Evolutionary conservation across 2,888 invertebrate genomes (phyloP).

Genomic region (Hypselothyrea guttata): DNA sequence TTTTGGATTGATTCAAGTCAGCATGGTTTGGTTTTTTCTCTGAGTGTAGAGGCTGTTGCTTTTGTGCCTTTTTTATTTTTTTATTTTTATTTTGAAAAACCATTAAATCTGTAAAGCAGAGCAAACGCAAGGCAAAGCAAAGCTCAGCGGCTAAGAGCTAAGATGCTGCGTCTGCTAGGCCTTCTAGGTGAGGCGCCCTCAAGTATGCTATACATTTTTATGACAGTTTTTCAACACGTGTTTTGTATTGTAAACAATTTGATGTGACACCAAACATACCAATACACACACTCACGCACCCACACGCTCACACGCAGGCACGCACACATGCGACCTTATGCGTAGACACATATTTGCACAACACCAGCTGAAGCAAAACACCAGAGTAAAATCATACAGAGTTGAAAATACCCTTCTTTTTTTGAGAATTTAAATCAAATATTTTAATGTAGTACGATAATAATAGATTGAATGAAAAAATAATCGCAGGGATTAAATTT

Average conservation of each 20-base stretch:
- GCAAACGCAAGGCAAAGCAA: conserved; percentile 6
- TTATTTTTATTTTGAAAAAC: conserved; percentile 48
- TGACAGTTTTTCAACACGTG: conserved; percentile 64
- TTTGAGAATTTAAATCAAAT: too few species aligned
- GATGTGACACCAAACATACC: conserved; percentile 39
- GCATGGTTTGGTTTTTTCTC: too few species aligned
- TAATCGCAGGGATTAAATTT: too few species aligned
- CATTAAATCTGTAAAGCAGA: conserved; percentile 51
- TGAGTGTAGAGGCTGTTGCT: conserved; percentile 11
- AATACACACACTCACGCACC: conserved; percentile 2
- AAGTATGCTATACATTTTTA: conserved; percentile 40
- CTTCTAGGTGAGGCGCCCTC: conserved; percentile 42
- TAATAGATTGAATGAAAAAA: neutral
- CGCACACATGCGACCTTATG: conserved; percentile 27
- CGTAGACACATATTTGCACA: conserved; percentile 44
- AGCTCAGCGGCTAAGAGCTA: neutral
- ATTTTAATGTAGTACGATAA: too few species aligned
- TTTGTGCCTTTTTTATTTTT: conserved; percentile 22
- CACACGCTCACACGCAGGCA: conserved; percentile 7
- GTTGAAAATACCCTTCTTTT: conserved; percentile 15
- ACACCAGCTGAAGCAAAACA: conserved; percentile 6
- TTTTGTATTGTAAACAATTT: conserved; percentile 70
- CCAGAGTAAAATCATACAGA: neutral
- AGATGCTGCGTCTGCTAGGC: conserved; percentile 17
- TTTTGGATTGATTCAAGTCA: too few species aligned